Conservation (phyloP, 2,797 vertebrate species). For the Acanthurus leucopareius region DNA sequence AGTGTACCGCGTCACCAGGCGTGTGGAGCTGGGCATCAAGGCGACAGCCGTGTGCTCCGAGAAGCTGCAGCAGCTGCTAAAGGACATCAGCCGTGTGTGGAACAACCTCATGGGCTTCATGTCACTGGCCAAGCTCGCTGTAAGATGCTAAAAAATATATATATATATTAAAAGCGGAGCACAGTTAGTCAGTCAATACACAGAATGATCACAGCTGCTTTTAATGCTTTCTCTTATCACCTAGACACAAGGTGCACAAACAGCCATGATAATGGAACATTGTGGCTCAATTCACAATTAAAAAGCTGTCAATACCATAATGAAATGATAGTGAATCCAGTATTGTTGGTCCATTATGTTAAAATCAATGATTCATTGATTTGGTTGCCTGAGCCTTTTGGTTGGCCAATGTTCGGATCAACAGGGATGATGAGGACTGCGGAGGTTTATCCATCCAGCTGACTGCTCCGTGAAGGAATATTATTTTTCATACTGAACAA, state of each 20-base stretch:
- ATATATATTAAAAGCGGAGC: background rate
- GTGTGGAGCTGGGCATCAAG: slow-evolving; percentile 97
- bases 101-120: slow-evolving; percentile 99
- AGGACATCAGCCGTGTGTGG: slow-evolving; percentile 97
- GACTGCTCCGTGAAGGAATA: slow-evolving; percentile 40
- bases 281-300: slow-evolving; percentile 21
- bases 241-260: background rate
- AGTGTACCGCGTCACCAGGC: slow-evolving; percentile 95
- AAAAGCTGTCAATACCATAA: slow-evolving; percentile 34
- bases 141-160: slow-evolving; percentile 68
- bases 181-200: background rate
- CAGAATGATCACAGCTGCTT: background rate
- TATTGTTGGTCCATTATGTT: slow-evolving; percentile 40
- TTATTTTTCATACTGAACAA: slow-evolving; percentile 56
- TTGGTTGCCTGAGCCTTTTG: slow-evolving; percentile 32
- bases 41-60: slow-evolving; percentile 97
- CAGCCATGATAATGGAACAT: background rate
- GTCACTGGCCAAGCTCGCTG: slow-evolving; percentile 95
- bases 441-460: slow-evolving; percentile 62
- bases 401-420: slow-evolving; percentile 31
- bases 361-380: slow-evolving; percentile 60
- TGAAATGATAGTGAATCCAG: slow-evolving; percentile 45
- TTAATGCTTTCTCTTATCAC: slow-evolving; percentile 1
- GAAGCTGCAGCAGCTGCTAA: slow-evolving; percentile 95
- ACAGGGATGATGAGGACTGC: slow-evolving; percentile 25